A percentile compares a stretch with the other conserved stretches of the same genome.
These are phyloP conservation scores for Diabrotica virgifera DNA, from an alignment of 1,140 invertebrate species.

Conservation along the genomic window DNA sequence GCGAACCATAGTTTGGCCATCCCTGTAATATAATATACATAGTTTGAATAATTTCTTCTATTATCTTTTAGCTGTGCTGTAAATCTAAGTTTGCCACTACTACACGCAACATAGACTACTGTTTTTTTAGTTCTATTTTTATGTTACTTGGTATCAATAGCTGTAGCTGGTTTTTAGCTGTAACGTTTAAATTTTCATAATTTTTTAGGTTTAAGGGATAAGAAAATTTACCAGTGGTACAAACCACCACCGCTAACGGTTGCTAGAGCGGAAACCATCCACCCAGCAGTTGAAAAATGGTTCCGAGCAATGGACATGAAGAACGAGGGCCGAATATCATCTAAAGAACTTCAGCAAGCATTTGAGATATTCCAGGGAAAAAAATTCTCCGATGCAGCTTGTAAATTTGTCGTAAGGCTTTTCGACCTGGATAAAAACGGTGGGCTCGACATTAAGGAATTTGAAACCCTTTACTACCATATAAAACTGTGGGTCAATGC, in stretches of 20 bases:
- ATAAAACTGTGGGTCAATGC: constrained; percentile 43
- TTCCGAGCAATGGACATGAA: constrained; percentile 34
- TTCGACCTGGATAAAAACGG: constrained; percentile 45
- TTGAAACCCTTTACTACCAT: constrained; percentile 41
- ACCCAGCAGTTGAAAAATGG: constrained; percentile 34
- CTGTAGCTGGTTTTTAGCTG: background rate
- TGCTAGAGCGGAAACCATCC: constrained; percentile 4
- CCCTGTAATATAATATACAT: no score
- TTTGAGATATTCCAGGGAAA: constrained; percentile 41
- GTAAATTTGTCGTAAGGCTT: constrained; percentile 44
- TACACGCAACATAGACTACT: no score
- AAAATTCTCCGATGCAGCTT: constrained; percentile 40
- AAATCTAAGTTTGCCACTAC: no score
- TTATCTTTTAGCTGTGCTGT: no score
- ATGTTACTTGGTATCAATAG: no score
- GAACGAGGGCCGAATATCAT: constrained; percentile 33
- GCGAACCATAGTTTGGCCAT: no score
- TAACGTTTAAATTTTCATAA: background rate
- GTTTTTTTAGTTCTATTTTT: no score
- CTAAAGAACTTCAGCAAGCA: constrained; percentile 41
- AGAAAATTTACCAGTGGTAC: no score
- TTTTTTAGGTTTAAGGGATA: no score
- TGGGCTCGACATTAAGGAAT: constrained; percentile 42
- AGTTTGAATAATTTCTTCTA: no score
- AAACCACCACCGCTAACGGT: no score